Base-by-base conservation (phyloP, 2,113 vertebrate genomes). In the Oryzias curvinotus region DNA sequence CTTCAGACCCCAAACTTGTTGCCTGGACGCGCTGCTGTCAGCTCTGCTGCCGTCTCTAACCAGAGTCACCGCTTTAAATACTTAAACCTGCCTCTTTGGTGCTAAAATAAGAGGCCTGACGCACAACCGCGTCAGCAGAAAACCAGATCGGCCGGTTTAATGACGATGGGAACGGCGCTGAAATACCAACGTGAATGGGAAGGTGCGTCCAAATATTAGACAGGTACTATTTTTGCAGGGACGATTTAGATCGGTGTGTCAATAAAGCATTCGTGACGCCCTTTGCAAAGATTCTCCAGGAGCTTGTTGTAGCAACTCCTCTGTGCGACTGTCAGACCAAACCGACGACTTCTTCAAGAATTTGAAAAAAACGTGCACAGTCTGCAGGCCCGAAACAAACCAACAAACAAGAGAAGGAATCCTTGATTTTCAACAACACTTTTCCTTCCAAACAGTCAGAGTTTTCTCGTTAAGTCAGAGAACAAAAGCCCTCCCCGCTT, bases 51-150 rank as follows among this genome's bases (percentile, higher is more conserved):
- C 69, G 36, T 36, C 8, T 52, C 7, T 17, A 43, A 43, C 21
- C 4, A 25, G 18, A 21, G 19, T 48, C 30, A 50, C 21, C 48
- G 62, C 42, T 80, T 79, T 75, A 80, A 64, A 77, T 44, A 58
- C 17, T 13, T 14, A 26, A 28, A 41, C 12, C 47, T 57, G 50
- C 49, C 16, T 16, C 36, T 42, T 16, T 0, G 2, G 14, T 23
- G 16, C 54, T 77, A 75, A 77, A 62, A 71, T 62, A 73, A 73
- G 66, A 67, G 48, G 57, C 12, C n/a, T 87, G 85, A 87, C 71
- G 71, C 75, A 80, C 55, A 69, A 49, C 19, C 3, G 10, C 14
- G 63, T 46, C 67, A 36, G 47, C 4, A 52, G 14, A 13, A 80
- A 80, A 82, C 83, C 58, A 48, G 83, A 63, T 23, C 0, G n/a